A percentile compares a stretch with the other conserved stretches of the same genome.
These are phyloP conservation scores for Dynastes maya DNA, from an alignment of 2,888 invertebrate genomes.

Conservation along the genomic window DNA sequence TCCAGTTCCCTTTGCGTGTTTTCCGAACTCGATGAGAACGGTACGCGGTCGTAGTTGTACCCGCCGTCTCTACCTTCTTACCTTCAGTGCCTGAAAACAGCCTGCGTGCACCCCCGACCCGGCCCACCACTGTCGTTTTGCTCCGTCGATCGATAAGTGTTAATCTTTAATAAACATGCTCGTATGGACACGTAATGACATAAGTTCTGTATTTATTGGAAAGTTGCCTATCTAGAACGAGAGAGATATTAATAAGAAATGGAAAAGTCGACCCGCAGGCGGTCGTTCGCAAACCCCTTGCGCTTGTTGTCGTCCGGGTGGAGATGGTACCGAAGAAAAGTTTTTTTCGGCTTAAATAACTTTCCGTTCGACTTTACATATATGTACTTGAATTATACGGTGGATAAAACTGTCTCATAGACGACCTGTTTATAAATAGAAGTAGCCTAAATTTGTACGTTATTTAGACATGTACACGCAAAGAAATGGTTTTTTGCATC, in stretches of 20 bases:
- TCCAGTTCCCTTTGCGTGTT: slow-evolving; percentile 52
- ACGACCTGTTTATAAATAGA: slow-evolving; percentile 9
- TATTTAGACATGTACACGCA: too few species aligned
- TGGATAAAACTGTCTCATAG: not conserved
- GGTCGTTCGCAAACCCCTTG: slow-evolving; percentile 22
- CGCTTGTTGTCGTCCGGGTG: slow-evolving; percentile 14
- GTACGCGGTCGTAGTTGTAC: not conserved
- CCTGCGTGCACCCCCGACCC: slow-evolving; percentile 16
- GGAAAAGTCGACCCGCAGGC: slow-evolving; percentile 34
- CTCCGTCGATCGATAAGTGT: slow-evolving; percentile 55
- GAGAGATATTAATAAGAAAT: slow-evolving; percentile 43
- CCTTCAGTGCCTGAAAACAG: slow-evolving; percentile 6
- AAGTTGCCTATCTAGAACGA: slow-evolving; percentile 47
- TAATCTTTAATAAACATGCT: slow-evolving; percentile 58
- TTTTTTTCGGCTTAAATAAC: slow-evolving; percentile 10
- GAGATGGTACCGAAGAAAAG: slow-evolving; percentile 33
- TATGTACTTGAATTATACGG: not conserved
- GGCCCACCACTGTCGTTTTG: slow-evolving; percentile 9
- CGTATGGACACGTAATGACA: slow-evolving; percentile 57
- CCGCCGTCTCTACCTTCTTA: not conserved
- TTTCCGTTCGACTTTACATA: not conserved
- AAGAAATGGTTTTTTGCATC: too few species aligned
- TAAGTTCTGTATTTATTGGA: slow-evolving; percentile 55
- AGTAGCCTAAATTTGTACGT: not conserved
- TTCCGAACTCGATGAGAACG: slow-evolving; percentile 10